Conservation (phyloP, 53 echinoderm and acorn worm genomes). For the Holothuria leucospilota region DNA sequence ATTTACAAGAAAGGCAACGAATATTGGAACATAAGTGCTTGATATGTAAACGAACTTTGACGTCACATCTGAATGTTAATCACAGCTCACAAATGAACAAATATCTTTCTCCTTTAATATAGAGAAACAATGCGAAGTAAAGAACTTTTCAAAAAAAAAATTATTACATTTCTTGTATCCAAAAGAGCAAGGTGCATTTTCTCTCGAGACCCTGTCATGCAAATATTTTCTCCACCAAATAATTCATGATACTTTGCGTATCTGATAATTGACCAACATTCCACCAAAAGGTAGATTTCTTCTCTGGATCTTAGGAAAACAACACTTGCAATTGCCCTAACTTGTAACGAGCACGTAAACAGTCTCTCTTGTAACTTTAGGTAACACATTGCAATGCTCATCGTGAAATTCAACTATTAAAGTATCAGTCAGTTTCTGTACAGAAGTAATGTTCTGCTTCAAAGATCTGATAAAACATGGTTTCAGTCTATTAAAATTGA, state of each 20-base stretch:
- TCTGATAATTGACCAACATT: not conserved
- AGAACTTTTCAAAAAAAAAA: too few species aligned
- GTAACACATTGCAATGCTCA: slow-evolving; percentile 20
- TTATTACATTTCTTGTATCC: too few species aligned
- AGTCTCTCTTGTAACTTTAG: not conserved
- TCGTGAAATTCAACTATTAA: slow-evolving; percentile 14
- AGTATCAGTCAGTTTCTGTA: not conserved
- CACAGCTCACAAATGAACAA: too few species aligned
- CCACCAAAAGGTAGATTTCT: slow-evolving; percentile 12
- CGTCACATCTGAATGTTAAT: too few species aligned
- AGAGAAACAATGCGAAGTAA: too few species aligned
- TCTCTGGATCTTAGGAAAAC: not conserved
- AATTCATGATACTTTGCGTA: not conserved
- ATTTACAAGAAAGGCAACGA: too few species aligned
- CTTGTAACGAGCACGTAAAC: slow-evolving; percentile 24
- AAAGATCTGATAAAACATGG: slow-evolving; percentile 35
- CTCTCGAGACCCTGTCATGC: not conserved
- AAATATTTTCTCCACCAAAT: not conserved
- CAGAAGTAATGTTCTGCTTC: slow-evolving; percentile 33
- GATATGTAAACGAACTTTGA: too few species aligned
- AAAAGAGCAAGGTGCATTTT: too few species aligned
- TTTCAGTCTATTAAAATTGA: slow-evolving; percentile 51
- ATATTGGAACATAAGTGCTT: too few species aligned
- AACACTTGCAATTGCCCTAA: slow-evolving; percentile 32
- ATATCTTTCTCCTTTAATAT: too few species aligned